These are phyloP conservation scores for Orycteropus afer DNA, from an alignment of 2,113 vertebrate genomes.

Conservation along the genomic window DNA sequence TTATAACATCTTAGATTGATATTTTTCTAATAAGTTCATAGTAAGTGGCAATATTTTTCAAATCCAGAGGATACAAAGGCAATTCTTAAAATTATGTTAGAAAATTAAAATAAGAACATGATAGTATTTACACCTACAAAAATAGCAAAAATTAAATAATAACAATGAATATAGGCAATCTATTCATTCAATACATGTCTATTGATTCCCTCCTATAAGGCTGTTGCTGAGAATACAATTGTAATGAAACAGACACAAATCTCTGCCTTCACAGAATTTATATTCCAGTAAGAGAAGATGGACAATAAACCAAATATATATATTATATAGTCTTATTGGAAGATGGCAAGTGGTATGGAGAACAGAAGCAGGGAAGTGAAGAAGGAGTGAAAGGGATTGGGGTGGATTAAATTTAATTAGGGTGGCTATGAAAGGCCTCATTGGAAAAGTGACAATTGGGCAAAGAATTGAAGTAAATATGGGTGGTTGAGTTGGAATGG, in stretches of 20 bases:
- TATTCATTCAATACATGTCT: neutral
- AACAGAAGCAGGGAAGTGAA: neutral
- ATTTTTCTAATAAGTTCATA: neutral
- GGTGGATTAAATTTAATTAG: neutral
- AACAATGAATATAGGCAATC: neutral
- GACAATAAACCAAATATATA: neutral
- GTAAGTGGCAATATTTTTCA: neutral
- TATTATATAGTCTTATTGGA: neutral
- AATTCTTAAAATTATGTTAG: constrained; percentile 23
- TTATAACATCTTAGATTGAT: neutral
- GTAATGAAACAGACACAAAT: neutral
- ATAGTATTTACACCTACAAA: neutral
- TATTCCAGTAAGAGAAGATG: neutral
- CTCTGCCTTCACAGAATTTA: neutral
- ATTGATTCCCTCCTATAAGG: neutral
- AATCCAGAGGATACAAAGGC: neutral
- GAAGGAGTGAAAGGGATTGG: neutral
- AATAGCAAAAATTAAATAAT: neutral
- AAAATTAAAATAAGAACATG: neutral
- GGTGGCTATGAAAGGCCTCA: too few relatives aligned
- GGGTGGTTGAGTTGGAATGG: neutral
- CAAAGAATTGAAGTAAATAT: neutral
- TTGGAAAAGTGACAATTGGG: neutral
- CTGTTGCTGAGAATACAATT: neutral
- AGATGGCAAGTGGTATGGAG: neutral